Percentiles rank a stretch among this genome's conserved stretches.
Evolutionary conservation across 2,797 vertebrate genomes (phyloP).

Genomic region (Discoglossus pictus): DNA sequence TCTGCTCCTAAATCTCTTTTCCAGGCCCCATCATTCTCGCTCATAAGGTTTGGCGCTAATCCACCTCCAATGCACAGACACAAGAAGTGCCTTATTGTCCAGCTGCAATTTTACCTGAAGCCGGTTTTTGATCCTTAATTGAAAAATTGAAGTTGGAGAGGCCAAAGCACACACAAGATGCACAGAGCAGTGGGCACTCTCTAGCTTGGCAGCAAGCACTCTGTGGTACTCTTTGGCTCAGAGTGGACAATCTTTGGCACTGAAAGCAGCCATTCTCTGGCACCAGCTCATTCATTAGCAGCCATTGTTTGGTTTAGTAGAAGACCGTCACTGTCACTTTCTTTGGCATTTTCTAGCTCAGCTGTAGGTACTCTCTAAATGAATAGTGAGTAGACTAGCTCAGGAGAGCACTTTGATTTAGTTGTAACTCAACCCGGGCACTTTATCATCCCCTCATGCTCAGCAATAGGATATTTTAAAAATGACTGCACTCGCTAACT

Average conservation of each 20-base stretch:
- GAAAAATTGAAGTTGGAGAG: constrained; percentile 42
- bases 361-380: no score
- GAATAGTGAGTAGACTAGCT: no score
- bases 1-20: constrained; percentile 41
- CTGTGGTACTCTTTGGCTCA: not conserved
- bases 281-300: no score
- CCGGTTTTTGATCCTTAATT: constrained; percentile 41
- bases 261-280: not conserved
- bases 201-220: not conserved
- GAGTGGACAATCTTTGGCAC: no score
- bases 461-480: no score
- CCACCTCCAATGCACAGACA: constrained; percentile 30
- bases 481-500: not conserved
- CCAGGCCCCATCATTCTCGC: constrained; percentile 29
- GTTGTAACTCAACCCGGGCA: no score
- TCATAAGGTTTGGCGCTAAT: constrained; percentile 8
- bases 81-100: constrained; percentile 44
- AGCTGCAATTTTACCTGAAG: constrained; percentile 42
- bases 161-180: constrained; percentile 42
- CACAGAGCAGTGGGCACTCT: constrained; percentile 5
- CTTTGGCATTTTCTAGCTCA: no score
- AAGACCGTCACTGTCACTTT: no score
- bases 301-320: no score
- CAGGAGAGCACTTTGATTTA: no score
- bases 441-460: no score